Evolutionary conservation across 2,888 invertebrate genomes (phyloP), one percentile per base, ranked within the genome.

Genomic region (Diarsia rubi): DNA sequence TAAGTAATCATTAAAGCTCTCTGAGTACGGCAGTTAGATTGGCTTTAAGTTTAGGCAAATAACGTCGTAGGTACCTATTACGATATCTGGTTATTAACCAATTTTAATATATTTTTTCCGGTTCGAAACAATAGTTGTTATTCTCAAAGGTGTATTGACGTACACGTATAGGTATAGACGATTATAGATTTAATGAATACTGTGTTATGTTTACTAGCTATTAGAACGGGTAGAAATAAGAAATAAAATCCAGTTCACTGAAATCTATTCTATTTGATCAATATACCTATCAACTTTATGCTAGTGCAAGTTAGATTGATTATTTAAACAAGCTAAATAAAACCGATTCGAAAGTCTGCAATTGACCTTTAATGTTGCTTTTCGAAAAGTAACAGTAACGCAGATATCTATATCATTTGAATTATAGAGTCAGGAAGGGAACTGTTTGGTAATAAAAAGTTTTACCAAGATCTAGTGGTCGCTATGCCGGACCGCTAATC

Each of bases 111-210:
- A 16, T 24, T 66, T 54, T 74, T 42, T 68, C 68, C 74, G 27
- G 27, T 57, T 42, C 16, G 12, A 19, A 69, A 78, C 47, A 24
- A n/a, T 19, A n/a, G 27, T 31, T 78, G 27, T 78, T 57, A 49
- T 31, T 31, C 5, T 67, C 11, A 31, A 49, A 60, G 42, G 59
- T n/a, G 0, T 8, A 11, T 44, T 64, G 63, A 76, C 77, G 76
- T 31, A 47, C 19, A 6, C 14, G 31, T 57, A 9, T 71, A 44
- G 14, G 19, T 16, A 27, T 69, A 27, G 52, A 27, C 42, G 12
- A n/a, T 42, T 47, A 59, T 59, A 75, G 5, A 75, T 27, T 75
- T 16, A 37, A n/a, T 57, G 27, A 16, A 16, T 54, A 5, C 27
- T 27, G 8, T 16, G 16, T 37, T 31, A 24, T 54, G 24, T 54